Evolutionary conservation across 2,888 invertebrate genomes (phyloP), one percentile per base, ranked within the genome.

Genomic region (Salticus scenicus): DNA sequence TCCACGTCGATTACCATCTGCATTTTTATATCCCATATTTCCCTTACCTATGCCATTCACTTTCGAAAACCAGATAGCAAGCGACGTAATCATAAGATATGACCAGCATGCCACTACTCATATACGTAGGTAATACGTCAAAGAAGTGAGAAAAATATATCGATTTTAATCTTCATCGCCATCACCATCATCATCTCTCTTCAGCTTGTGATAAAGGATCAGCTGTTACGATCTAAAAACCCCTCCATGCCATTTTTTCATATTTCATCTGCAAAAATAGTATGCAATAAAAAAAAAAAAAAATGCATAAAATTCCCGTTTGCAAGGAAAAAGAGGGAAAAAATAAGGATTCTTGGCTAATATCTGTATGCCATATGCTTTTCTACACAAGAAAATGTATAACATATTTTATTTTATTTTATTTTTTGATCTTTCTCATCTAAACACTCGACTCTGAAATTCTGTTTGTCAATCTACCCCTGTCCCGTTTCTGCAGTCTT

Each of bases 321-420:
- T 78, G n/a, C 33, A 20, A 67, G 33, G 33, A 33, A 37, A 33
- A 42, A 14, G 57, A 51, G 20, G 20, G 24, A 70, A 41, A 37
- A 70, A 70, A 57, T 20, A 63, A 0, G 2, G 63, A 24, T 70
- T 64, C 66, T 47, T 24, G 82, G 71, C 66, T 83, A 37, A 83
- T 76, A 83, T 83, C 76, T 83, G 82, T 83, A 83, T 72, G 51
- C 82, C 82, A 83, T 83, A 83, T 83, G 82, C 72, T 76, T 72
- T 20, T 66, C 33, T 51, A 51, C 71, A 76, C 76, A 76, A 72
- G 73, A 51, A 57, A 66, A 47, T 71, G 66, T 66, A 76, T 70
- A 83, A 72, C 51, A 70, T 66, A 76, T 83, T 76, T 66, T 83
- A n/a, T n/a, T n/a, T n/a, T n/a, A n/a, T n/a, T n/a, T n/a, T 72